phyloP scores from a whole-genome alignment of 1,140 invertebrate genomes.

The Rhynchophorus ferrugineus region DNA sequence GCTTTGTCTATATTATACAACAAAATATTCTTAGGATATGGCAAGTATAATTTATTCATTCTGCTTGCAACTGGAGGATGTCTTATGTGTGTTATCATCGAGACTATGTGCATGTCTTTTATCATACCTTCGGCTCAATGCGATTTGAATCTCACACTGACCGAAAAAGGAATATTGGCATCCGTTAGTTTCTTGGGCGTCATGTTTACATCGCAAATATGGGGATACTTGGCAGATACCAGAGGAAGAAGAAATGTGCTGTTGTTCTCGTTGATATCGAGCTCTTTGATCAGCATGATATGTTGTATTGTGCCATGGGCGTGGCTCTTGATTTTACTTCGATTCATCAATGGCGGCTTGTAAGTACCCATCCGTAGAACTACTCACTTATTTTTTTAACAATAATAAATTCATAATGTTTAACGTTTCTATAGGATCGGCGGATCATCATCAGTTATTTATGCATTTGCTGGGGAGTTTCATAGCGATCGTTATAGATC shows the following conservation, averaged over 20 bases:
- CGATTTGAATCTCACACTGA: constrained; percentile 35
- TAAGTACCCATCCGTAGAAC: constrained; percentile 40
- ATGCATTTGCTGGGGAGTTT: constrained; percentile 61
- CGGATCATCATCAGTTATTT: constrained; percentile 57
- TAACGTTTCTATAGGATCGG: constrained; percentile 45
- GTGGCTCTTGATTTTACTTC: constrained; percentile 51
- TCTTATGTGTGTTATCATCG: constrained; percentile 38
- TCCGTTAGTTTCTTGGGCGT: constrained; percentile 38
- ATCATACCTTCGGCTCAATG: constrained; percentile 40
- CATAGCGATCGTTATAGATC: constrained; percentile 43
- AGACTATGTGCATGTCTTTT: constrained; percentile 39
- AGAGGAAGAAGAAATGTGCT: constrained; percentile 44
- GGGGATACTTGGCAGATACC: constrained; percentile 40
- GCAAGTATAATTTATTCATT: constrained; percentile 35
- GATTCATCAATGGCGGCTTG: constrained; percentile 60
- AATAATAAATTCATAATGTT: not conserved
- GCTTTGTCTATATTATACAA: not conserved
- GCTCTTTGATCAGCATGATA: constrained; percentile 48
- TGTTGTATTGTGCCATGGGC: constrained; percentile 51
- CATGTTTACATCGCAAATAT: constrained; percentile 36
- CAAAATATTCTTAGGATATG: constrained; percentile 33
- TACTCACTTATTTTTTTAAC: not conserved
- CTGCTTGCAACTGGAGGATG: constrained; percentile 35
- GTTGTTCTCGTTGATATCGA: constrained; percentile 49
- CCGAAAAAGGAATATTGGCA: constrained; percentile 36